phyloP scores from a whole-genome alignment of 2,797 vertebrate species.

The Scolopax rusticola region DNA sequence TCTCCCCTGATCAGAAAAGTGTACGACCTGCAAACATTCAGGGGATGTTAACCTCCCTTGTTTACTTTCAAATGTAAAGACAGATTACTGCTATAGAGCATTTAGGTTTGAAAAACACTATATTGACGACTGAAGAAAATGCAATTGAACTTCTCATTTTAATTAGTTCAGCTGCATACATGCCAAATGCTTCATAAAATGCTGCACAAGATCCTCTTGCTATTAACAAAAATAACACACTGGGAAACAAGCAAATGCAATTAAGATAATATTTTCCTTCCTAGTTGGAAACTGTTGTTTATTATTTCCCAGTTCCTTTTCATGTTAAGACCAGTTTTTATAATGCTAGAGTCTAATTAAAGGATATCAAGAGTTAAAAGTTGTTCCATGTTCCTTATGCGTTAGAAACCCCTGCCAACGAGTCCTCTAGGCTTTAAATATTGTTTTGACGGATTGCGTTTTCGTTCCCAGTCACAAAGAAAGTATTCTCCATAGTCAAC shows the following conservation, averaged over 20 bases:
- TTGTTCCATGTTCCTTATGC: conserved; percentile 82
- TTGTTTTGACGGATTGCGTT: conserved; percentile 86
- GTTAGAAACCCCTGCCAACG: conserved; percentile 85
- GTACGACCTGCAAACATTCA: not conserved
- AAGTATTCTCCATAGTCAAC: conserved; percentile 76
- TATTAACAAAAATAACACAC: not conserved
- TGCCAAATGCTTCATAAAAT: conserved; percentile 13
- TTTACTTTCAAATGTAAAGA: not conserved
- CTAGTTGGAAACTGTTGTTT: not conserved
- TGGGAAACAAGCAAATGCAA: not conserved
- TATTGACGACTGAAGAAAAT: not conserved
- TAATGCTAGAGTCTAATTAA: conserved; percentile 70
- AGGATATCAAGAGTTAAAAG: conserved; percentile 89
- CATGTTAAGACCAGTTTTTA: not conserved
- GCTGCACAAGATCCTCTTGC: not conserved
- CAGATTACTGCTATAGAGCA: not conserved
- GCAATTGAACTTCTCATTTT: conserved; percentile 27
- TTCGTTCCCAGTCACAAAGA: conserved; percentile 83
- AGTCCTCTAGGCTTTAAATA: conserved; percentile 90
- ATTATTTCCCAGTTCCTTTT: not conserved
- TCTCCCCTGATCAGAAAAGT: not conserved
- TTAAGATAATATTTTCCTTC: not conserved
- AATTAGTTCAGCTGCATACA: conserved; percentile 49
- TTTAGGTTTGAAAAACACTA: conserved; percentile 20
- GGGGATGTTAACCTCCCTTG: not conserved